These are phyloP conservation scores for Phalacrocorax aristotelis DNA, from an alignment of 2,113 vertebrate genomes.

Conservation along the genomic window DNA sequence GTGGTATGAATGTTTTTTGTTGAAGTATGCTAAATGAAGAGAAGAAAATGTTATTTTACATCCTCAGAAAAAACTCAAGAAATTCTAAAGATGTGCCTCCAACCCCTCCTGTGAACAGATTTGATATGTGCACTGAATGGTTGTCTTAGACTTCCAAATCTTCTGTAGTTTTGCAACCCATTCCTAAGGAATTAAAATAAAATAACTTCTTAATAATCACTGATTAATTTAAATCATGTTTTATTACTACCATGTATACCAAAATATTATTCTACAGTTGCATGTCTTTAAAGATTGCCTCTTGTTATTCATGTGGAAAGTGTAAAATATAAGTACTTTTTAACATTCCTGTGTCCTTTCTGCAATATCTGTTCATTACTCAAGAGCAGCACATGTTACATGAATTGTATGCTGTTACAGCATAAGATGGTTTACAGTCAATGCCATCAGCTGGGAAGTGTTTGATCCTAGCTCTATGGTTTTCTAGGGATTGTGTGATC, in stretches of 20 bases:
- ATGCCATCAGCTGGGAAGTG: not conserved
- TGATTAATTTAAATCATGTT: not conserved
- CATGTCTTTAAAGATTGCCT: not conserved
- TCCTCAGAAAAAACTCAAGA: not conserved
- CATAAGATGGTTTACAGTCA: not conserved
- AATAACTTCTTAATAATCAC: not conserved
- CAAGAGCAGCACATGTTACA: not conserved
- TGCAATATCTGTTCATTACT: not conserved
- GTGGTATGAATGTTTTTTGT: not conserved
- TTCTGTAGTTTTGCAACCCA: not conserved
- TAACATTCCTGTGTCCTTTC: not conserved
- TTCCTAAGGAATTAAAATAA: not conserved
- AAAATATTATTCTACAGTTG: not conserved
- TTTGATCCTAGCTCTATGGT: not conserved
- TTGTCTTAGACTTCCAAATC: not conserved
- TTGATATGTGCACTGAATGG: not conserved
- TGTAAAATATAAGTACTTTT: not conserved
- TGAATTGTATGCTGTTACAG: not conserved
- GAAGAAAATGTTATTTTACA: not conserved
- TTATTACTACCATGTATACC: not conserved
- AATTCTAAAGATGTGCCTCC: not conserved
- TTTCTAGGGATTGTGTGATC: not conserved
- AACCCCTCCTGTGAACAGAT: not conserved
- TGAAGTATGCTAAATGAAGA: not conserved
- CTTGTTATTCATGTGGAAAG: not conserved